Evolutionary conservation across 2,888 invertebrate genomes (phyloP).

Genomic region (Hyposoter didymator): DNA sequence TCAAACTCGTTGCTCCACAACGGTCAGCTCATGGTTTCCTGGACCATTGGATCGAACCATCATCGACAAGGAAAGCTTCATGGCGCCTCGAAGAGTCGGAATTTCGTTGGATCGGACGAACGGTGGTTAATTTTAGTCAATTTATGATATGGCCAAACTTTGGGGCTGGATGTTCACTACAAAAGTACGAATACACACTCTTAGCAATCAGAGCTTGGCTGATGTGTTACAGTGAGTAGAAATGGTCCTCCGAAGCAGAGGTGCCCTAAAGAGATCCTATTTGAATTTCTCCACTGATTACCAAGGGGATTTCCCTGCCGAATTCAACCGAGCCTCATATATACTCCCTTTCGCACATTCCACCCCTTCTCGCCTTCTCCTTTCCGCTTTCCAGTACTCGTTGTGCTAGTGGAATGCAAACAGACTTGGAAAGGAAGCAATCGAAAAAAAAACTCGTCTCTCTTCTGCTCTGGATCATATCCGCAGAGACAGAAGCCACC

Average conservation of each 20-base stretch:
- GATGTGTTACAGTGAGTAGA: conserved; percentile 45
- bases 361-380: neutral
- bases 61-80: neutral
- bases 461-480: conserved; percentile 45
- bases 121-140: conserved; percentile 5
- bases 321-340: conserved; percentile 51
- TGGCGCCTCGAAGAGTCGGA: neutral
- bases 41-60: neutral
- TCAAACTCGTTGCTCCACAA: neutral
- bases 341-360: conserved; percentile 28
- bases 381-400: conserved; percentile 20
- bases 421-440: conserved; percentile 41
- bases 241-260: conserved; percentile 62
- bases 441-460: conserved; percentile 1
- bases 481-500: conserved; percentile 20
- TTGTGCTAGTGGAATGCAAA: conserved; percentile 48
- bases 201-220: conserved; percentile 46
- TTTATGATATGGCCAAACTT: neutral
- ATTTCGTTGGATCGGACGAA: neutral
- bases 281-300: conserved; percentile 72
- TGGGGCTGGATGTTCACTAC: conserved; percentile 10
- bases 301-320: conserved; percentile 69
- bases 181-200: conserved; percentile 44
- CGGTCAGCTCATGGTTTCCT: neutral
- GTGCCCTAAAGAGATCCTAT: conserved; percentile 72